Conservation (phyloP, 2,797 vertebrate species). For the Chaunax sp. region DNA sequence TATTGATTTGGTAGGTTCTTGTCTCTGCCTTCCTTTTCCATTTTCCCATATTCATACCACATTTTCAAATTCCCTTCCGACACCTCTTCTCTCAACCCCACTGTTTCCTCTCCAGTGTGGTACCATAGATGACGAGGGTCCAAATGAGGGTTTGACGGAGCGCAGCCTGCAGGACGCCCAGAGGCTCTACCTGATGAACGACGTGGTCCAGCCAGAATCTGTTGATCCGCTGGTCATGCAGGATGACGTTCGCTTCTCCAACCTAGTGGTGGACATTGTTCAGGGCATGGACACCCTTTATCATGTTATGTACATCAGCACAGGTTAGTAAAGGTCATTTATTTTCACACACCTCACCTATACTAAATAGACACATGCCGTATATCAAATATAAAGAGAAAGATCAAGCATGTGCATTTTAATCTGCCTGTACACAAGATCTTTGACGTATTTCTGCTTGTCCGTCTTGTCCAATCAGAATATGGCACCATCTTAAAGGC, state of each 20-base stretch:
- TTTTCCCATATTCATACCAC: too few species aligned
- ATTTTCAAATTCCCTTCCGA: too few species aligned
- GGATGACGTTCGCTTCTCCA: conserved; percentile 95
- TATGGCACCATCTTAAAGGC: conserved; percentile 97
- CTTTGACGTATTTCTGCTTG: background rate
- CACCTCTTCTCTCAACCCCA: background rate
- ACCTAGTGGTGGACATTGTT: conserved; percentile 95
- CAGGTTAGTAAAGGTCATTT: conserved; percentile 82
- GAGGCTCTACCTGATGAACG: conserved; percentile 96
- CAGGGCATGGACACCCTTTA: conserved; percentile 96
- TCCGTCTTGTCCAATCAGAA: conserved; percentile 78
- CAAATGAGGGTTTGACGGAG: conserved; percentile 94
- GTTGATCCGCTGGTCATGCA: conserved; percentile 95
- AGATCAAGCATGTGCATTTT: background rate
- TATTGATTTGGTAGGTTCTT: conserved; percentile 21
- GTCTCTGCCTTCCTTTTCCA: background rate
- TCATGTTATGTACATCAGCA: conserved; percentile 98
- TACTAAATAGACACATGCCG: background rate
- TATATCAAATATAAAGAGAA: background rate
- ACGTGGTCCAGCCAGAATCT: conserved; percentile 95
- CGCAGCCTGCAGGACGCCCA: conserved; percentile 97
- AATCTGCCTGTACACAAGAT: background rate
- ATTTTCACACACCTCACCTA: background rate
- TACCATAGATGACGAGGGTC: conserved; percentile 90
- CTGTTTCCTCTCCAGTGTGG: conserved; percentile 87